Evolutionary conservation across 2,888 invertebrate species (phyloP).

Genomic region (Nezara viridula): DNA sequence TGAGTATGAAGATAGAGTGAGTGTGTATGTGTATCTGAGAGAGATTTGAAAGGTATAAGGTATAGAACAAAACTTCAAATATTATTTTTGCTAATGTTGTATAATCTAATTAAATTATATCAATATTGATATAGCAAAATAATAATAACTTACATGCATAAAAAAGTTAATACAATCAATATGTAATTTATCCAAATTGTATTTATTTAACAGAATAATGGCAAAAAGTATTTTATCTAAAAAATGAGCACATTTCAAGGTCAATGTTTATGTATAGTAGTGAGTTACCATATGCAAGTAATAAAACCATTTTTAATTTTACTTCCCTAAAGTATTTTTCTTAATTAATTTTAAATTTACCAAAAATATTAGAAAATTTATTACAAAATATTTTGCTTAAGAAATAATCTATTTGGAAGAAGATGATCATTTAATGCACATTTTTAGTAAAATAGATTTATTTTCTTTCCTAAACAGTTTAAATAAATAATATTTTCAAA

Average conservation of each 20-base stretch:
- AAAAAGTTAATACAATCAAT: constrained; percentile 26
- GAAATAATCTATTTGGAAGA: constrained; percentile 59
- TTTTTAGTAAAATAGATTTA: constrained; percentile 55
- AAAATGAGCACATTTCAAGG: constrained; percentile 50
- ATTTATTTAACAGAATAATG: not conserved
- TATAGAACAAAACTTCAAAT: constrained; percentile 22
- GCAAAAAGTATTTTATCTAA: constrained; percentile 37
- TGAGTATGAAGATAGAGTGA: not conserved
- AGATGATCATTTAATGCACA: constrained; percentile 61
- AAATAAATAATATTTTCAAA: constrained; percentile 51
- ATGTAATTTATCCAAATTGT: not conserved
- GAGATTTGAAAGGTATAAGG: not conserved
- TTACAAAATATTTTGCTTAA: constrained; percentile 59
- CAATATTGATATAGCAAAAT: constrained; percentile 16
- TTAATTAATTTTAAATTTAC: constrained; percentile 56
- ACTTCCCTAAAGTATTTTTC: constrained; percentile 54
- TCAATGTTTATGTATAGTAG: constrained; percentile 25
- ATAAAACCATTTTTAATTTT: constrained; percentile 41
- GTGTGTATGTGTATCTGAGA: not conserved
- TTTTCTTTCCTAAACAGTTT: constrained; percentile 49
- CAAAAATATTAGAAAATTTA: constrained; percentile 59
- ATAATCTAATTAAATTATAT: constrained; percentile 36
- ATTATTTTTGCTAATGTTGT: constrained; percentile 26
- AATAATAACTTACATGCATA: constrained; percentile 22
- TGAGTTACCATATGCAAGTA: not conserved